Percentiles rank a stretch among this genome's conserved stretches.
Conservation (phyloP, 2,797 vertebrate genomes). For the Uromys caudimaculatus region DNA sequence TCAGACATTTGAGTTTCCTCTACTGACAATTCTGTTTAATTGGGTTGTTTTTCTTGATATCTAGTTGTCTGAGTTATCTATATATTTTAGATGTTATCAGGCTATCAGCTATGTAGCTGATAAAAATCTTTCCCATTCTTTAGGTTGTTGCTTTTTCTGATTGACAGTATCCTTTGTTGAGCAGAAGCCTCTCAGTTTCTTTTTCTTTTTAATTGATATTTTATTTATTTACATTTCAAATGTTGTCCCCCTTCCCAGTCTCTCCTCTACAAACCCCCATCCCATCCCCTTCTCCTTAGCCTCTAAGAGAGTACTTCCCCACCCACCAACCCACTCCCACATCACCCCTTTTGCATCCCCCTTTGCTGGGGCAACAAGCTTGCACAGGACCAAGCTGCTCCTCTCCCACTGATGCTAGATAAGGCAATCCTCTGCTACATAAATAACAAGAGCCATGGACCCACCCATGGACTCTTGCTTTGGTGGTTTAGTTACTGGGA, state of each 20-base stretch:
- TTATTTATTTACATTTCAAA: not conserved
- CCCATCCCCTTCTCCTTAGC: not conserved
- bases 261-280: not conserved
- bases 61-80: not conserved
- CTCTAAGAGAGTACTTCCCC: not conserved
- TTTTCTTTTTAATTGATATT: not conserved
- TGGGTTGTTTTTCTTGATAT: not conserved
- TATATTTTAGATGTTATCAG: not conserved
- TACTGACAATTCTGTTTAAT: not conserved
- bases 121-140: not conserved
- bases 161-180: not conserved
- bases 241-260: not conserved
- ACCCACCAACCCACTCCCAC: not conserved
- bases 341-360: not conserved
- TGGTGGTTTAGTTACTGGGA: not conserved
- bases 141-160: not conserved
- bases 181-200: not conserved
- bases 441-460: not conserved
- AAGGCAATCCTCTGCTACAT: not conserved
- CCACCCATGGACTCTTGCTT: not conserved
- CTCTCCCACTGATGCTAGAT: not conserved
- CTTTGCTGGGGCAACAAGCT: not conserved
- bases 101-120: not conserved
- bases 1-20: not conserved
- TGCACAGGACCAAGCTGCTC: not conserved